Base-by-base conservation (phyloP, 2,888 invertebrate species). In the Lepidochitona cinerea region DNA sequence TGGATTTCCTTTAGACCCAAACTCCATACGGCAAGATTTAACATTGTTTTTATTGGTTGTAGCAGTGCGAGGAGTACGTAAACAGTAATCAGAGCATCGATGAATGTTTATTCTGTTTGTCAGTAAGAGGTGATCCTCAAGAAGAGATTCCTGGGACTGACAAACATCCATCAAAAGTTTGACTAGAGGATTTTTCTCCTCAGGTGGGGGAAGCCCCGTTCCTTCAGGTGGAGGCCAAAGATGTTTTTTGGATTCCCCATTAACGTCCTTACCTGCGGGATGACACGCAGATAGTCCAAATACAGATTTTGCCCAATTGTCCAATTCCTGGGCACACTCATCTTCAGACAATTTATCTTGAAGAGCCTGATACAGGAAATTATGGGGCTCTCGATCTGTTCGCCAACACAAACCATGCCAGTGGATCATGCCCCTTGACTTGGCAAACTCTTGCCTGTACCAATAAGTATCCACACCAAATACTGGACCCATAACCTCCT, bases 401-500 rank as follows among this genome's bases (percentile, higher is more conserved):
- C 75, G 68, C 75, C 80, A 80, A 29, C 75, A 79, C 18, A 77
- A 49, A n/a, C 79, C 76, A 79, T 79, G 80, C 74, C 77, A 78
- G 53, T 79, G 76, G 12, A 79, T 53, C 78, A 74, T 79, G n/a
- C 79, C 74, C n/a, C 77, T n/a, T n/a, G n/a, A n/a, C n/a, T n/a
- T n/a, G n/a, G n/a, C n/a, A n/a, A n/a, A n/a, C n/a, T n/a, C n/a
- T 69, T 75, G 75, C 26, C 81, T n/a, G 59, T 79, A 82, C 83
- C 83, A 83, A 37, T 67, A 82, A 3, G 77, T 49, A 37, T 77
- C 68, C 26, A 81, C 80, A 18, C 74, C 75, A 79, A 83, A 83
- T 3, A 78, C 75, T 53, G 79, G 79, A 9, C 41, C 59, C 79
- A 81, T 82, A 14, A 82, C 81, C 3, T 76, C 49, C n/a, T n/a